Percentiles rank a stretch among this genome's conserved stretches.
phyloP scores from a whole-genome alignment of 2,113 vertebrate genomes.

The Phalacrocorax carbo region DNA sequence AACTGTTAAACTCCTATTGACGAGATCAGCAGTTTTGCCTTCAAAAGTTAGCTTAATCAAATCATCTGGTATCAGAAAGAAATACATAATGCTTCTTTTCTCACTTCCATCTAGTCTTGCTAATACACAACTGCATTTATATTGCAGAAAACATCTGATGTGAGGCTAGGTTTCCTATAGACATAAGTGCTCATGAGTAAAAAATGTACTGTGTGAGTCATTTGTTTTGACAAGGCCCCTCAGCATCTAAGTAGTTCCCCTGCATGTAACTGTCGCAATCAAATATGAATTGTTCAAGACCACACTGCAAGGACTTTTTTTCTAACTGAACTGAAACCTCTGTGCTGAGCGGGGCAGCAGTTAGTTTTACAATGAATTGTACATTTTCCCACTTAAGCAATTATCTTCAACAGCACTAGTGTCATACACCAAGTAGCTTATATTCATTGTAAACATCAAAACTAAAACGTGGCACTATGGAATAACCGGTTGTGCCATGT shows the following conservation, averaged over 20 bases:
- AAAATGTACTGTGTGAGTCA: background rate
- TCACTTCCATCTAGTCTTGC: background rate
- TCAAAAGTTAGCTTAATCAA: background rate
- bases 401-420: background rate
- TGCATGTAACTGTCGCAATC: background rate
- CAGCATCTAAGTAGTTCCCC: background rate
- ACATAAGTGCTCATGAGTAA: background rate
- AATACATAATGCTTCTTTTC: background rate
- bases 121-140: background rate
- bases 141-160: background rate
- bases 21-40: background rate
- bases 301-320: background rate
- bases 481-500: background rate
- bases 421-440: background rate
- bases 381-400: background rate
- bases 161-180: background rate
- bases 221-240: background rate
- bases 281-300: rapidly evolving
- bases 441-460: background rate
- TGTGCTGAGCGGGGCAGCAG: background rate
- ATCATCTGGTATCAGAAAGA: background rate
- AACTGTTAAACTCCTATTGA: background rate
- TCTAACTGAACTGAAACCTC: background rate
- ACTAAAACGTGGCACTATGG: background rate
- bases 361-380: background rate